phyloP scores from a whole-genome alignment of 2,113 vertebrate genomes.

The Salvelinus namaycush region DNA sequence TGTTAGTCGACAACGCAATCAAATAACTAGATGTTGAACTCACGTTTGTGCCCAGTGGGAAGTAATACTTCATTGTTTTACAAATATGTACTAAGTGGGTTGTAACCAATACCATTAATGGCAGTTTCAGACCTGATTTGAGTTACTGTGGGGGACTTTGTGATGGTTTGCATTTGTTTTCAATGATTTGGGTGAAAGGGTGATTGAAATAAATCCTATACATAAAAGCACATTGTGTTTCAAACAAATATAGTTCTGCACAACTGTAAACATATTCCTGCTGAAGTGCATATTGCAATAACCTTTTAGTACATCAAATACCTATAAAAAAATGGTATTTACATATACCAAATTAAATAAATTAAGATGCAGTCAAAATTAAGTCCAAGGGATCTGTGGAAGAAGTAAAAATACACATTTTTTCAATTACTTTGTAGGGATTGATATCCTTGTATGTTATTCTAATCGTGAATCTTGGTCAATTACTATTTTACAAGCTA shows the following conservation, averaged over 20 bases:
- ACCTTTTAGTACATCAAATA: constrained; percentile 50
- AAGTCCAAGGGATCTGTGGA: constrained; percentile 44
- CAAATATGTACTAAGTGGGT: background rate
- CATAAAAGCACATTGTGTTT: constrained; percentile 52
- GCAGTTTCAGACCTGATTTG: background rate
- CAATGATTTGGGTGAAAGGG: constrained; percentile 33
- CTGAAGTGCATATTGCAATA: constrained; percentile 65
- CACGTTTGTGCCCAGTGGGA: background rate
- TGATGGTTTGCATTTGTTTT: constrained; percentile 12
- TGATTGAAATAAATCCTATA: constrained; percentile 27
- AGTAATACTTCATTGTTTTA: background rate
- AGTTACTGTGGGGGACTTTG: constrained; percentile 25
- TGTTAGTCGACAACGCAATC: too few relatives aligned
- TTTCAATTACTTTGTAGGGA: constrained; percentile 19
- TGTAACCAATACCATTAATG: background rate
- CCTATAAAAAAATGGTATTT: constrained; percentile 45
- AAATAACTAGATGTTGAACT: too few relatives aligned
- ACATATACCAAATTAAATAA: constrained; percentile 68
- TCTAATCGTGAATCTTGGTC: constrained; percentile 7
- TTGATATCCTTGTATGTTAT: constrained; percentile 10
- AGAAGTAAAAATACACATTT: constrained; percentile 10
- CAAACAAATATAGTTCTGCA: constrained; percentile 54
- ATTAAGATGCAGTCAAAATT: constrained; percentile 52
- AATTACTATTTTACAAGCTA: constrained; percentile 39
- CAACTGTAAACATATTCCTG: constrained; percentile 70